Evolutionary conservation across 2,888 invertebrate genomes (phyloP).

Genomic region (Torymus aiolomorphi): DNA sequence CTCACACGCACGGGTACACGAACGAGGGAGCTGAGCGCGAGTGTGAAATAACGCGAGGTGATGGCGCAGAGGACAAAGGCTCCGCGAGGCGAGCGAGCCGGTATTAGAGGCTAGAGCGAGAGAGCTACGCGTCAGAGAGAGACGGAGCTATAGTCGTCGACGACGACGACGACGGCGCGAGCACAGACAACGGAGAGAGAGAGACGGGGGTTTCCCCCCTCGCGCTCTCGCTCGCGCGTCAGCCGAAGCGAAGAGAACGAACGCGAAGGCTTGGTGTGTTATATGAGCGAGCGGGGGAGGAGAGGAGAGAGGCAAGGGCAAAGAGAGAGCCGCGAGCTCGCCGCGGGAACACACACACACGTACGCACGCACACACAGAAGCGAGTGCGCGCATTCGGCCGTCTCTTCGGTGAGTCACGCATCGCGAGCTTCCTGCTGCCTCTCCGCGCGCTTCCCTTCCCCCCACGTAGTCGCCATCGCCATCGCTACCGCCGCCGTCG

Average conservation of each 20-base stretch:
- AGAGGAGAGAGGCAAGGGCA: conserved; percentile 67
- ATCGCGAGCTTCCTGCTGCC: conserved; percentile 74
- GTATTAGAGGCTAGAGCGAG: conserved; percentile 65
- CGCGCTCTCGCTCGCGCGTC: background rate
- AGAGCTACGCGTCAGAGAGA: conserved; percentile 23
- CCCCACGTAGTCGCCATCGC: conserved; percentile 35
- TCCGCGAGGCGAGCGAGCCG: conserved; percentile 65
- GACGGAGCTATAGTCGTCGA: conserved; percentile 39
- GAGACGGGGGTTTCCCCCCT: background rate
- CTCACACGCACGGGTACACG: background rate
- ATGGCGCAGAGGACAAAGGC: conserved; percentile 73
- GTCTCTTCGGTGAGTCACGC: conserved; percentile 74
- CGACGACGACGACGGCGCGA: conserved; percentile 51
- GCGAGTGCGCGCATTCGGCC: conserved; percentile 35
- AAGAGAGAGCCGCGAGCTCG: conserved; percentile 68
- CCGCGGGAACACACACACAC: conserved; percentile 57
- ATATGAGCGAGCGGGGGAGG: conserved; percentile 60
- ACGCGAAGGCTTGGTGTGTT: conserved; percentile 49
- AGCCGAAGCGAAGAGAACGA: background rate
- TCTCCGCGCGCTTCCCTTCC: conserved; percentile 47
- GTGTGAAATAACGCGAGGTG: conserved; percentile 74
- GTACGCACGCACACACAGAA: background rate
- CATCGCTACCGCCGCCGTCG: conserved; percentile 42
- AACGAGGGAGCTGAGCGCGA: conserved; percentile 43
- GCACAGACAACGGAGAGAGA: conserved; percentile 5